These are phyloP conservation scores for Deladenus siricidicola DNA, from an alignment of 2,888 invertebrate genomes.

Conservation along the genomic window DNA sequence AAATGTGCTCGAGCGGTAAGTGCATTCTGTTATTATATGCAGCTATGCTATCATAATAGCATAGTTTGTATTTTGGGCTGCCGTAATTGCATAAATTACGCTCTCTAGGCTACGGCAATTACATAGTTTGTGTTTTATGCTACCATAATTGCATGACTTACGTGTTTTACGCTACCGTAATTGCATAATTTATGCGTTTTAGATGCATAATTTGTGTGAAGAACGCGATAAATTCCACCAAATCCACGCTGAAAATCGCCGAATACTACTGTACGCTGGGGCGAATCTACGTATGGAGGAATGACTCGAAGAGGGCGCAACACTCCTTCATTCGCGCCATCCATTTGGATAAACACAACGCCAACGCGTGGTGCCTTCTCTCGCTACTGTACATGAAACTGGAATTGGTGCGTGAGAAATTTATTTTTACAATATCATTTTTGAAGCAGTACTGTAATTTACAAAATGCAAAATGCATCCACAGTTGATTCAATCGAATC, in stretches of 20 bases:
- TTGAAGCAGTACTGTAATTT: not conserved
- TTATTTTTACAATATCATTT: too few relatives aligned
- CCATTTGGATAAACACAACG: conserved; percentile 22
- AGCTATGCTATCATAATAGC: too few relatives aligned
- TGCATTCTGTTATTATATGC: not conserved
- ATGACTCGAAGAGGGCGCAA: conserved; percentile 8
- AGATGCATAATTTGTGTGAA: conserved; percentile 12
- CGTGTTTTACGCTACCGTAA: too few relatives aligned
- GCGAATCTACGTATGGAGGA: not conserved
- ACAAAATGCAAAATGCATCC: not conserved
- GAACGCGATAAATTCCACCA: conserved; percentile 12
- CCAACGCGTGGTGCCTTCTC: conserved; percentile 19
- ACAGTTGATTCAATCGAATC: too few relatives aligned
- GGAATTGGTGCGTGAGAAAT: conserved; percentile 8
- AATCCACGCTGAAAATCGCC: conserved; percentile 10
- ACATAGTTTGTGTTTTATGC: too few relatives aligned
- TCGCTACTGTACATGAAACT: conserved; percentile 19
- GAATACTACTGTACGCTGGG: conserved; percentile 17
- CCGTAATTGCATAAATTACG: too few relatives aligned
- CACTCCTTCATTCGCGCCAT: conserved; percentile 27
- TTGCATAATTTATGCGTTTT: conserved; percentile 11
- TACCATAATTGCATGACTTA: too few relatives aligned
- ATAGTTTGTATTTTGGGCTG: too few relatives aligned
- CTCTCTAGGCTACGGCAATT: too few relatives aligned
- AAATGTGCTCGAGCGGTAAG: not conserved